A percentile compares a stretch with the other conserved stretches of the same genome.
phyloP scores from a whole-genome alignment of 2,113 vertebrate species.

The Sebastes schlegelii region DNA sequence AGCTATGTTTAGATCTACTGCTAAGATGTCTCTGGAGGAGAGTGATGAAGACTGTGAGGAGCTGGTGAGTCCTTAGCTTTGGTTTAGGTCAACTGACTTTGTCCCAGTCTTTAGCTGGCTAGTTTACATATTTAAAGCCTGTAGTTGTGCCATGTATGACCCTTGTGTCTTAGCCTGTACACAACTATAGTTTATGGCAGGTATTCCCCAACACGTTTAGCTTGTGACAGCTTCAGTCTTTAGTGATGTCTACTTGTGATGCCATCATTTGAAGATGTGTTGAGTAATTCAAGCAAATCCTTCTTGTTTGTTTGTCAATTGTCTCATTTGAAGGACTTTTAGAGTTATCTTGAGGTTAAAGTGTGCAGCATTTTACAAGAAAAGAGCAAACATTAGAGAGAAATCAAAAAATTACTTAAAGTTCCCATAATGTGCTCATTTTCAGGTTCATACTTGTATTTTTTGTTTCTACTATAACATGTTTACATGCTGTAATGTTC shows the following conservation, averaged over 20 bases:
- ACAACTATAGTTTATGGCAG: not conserved
- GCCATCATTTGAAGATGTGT: not conserved
- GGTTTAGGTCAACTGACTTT: not conserved
- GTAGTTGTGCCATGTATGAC: not conserved
- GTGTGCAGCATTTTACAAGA: not conserved
- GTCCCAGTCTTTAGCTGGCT: too few species aligned
- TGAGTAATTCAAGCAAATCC: not conserved
- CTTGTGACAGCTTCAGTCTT: not conserved
- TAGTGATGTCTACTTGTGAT: not conserved
- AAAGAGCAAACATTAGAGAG: not conserved
- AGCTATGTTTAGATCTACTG: constrained; percentile 31
- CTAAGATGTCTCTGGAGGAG: constrained; percentile 74
- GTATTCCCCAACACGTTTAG: not conserved
- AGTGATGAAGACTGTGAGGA: constrained; percentile 82
- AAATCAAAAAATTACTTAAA: not conserved
- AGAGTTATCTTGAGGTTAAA: not conserved
- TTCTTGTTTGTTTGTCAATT: not conserved
- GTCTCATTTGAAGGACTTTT: not conserved
- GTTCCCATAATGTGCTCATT: too few species aligned
- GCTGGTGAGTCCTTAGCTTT: constrained; percentile 70
- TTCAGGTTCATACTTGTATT: too few species aligned
- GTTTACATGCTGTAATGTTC: too few species aligned
- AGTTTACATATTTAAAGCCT: not conserved
- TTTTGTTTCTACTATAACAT: too few species aligned
- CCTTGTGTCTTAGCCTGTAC: not conserved